Conservation (phyloP, 1,140 invertebrate species). For the Trigoniulus corallinus region DNA sequence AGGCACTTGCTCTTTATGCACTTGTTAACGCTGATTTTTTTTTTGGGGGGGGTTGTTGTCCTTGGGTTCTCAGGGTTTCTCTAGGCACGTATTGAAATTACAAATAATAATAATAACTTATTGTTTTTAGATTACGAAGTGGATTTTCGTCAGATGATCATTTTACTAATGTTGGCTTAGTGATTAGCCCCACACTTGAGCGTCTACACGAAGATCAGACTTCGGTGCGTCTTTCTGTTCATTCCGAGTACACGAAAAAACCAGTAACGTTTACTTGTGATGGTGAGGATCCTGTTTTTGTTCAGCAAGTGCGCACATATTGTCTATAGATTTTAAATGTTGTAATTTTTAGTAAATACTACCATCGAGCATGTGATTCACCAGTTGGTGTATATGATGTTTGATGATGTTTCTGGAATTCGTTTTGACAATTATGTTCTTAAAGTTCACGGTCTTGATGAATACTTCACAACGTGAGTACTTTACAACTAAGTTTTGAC, state of each 20-base stretch:
- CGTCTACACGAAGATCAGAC: constrained; percentile 54
- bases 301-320: too few relatives aligned
- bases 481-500: not conserved
- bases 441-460: constrained; percentile 60
- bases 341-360: constrained; percentile 48
- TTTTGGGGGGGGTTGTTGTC: not conserved
- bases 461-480: constrained; percentile 43
- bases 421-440: constrained; percentile 19
- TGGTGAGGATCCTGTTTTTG: too few relatives aligned
- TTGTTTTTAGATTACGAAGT: constrained; percentile 33
- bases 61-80: not conserved
- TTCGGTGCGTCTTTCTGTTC: constrained; percentile 68
- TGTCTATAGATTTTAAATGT: constrained; percentile 1
- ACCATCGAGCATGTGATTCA: constrained; percentile 72
- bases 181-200: constrained; percentile 63
- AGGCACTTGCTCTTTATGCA: not conserved
- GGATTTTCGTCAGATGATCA: constrained; percentile 43
- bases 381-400: constrained; percentile 50
- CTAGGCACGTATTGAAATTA: too few relatives aligned
- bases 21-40: not conserved
- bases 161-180: constrained; percentile 56
- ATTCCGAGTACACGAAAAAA: constrained; percentile 39
- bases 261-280: constrained; percentile 74
- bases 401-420: constrained; percentile 10
- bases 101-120: not conserved